Base-by-base conservation (phyloP, 2,113 vertebrate species). In the Centropus unirufus region DNA sequence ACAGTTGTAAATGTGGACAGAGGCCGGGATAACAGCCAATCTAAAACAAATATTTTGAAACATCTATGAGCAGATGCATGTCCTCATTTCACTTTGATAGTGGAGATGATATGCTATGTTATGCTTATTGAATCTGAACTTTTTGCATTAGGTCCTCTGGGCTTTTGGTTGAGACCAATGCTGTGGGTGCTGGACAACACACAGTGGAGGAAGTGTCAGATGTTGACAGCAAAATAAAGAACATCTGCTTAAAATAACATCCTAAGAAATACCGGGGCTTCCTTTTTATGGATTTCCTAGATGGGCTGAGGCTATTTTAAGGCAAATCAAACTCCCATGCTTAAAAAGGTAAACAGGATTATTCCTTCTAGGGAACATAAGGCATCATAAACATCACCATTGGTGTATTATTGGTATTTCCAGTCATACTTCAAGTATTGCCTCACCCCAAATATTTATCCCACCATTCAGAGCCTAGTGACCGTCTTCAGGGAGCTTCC, bases 241-340 rank as follows among this genome's bases (percentile, higher is more conserved):
- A 89, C 44, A 44, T 46, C 64, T 66, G 59, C 59, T 51, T 55
- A 90, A 88, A 92, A 88, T 49, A 77, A 73, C 5, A 12, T 61
- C 87, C 62, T 54, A 66, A 77, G 83, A 83, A 92, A 80, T 18
- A 75, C 59, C 8, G 24, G 39, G 44, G 14, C 40, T 61, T 42
- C 69, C 69, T 84, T 89, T 83, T 68, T 21, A 84, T 36, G 58
- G 36, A 77, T 87, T 93, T 78, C 89, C 83, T 87, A 85, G 57
- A 61, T 69, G 49, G 2, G 8, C 30, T 32, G 61, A 87, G 73
- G 74, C 46, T 95, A 74, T 87, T 86, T 89, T 91, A 91, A 92
- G 89, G 83, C 58, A 27, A 82, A 15, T 27, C 9, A 6, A 91
- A 69, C 74, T 89, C 84, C 51, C 73, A 75, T 57, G 87, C 52